Percentiles rank a stretch among this genome's conserved stretches.
Conservation (phyloP, 1,140 invertebrate species). For the Drosophila arizonae region DNA sequence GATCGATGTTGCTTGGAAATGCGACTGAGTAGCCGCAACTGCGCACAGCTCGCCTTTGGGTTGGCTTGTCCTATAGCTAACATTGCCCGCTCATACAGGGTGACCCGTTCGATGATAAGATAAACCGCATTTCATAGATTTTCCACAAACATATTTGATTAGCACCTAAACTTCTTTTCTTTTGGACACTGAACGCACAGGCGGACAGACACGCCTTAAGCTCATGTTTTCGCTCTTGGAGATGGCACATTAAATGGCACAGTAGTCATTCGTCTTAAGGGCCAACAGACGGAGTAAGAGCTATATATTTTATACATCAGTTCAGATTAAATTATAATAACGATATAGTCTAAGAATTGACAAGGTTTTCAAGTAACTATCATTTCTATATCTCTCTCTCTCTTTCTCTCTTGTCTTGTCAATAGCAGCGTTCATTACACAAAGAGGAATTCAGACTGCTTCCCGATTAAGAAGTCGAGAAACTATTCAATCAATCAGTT, state of each 20-base stretch:
- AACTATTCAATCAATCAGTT: too few relatives aligned
- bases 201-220: constrained; percentile 23
- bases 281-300: background rate
- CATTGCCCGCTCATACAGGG: constrained; percentile 67
- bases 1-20: constrained; percentile 61
- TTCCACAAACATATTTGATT: constrained; percentile 45
- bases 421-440: too few relatives aligned
- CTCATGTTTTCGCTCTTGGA: constrained; percentile 37
- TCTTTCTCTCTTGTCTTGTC: too few relatives aligned
- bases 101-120: constrained; percentile 58
- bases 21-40: constrained; percentile 53
- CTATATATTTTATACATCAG: background rate
- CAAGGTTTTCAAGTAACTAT: background rate
- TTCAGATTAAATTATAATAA: too few relatives aligned
- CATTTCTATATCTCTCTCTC: too few relatives aligned
- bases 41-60: constrained; percentile 29
- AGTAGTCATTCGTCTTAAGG: constrained; percentile 24
- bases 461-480: too few relatives aligned
- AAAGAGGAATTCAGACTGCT: too few relatives aligned
- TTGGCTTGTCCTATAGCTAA: constrained; percentile 71
- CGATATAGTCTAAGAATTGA: background rate
- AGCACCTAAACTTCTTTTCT: constrained; percentile 26
- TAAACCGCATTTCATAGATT: constrained; percentile 46
- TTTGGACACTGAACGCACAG: constrained; percentile 29
- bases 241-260: constrained; percentile 49